Conservation (phyloP, 2,888 invertebrate genomes). For the Leptinotarsa juncta region DNA sequence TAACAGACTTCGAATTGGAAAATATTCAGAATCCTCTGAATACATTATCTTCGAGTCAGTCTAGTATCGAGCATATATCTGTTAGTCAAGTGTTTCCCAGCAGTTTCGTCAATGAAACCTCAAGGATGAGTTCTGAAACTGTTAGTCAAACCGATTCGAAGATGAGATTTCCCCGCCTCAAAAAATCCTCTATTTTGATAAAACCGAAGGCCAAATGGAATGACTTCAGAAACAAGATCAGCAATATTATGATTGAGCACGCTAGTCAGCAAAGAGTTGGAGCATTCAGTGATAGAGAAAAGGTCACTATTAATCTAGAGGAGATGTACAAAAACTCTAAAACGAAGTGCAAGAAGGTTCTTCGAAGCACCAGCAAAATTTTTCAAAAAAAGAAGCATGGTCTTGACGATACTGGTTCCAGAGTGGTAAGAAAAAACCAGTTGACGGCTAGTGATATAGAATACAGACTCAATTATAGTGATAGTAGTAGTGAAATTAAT, state of each 20-base stretch:
- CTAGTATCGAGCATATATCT: conserved; percentile 63
- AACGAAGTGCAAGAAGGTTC: conserved; percentile 61
- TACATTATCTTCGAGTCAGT: conserved; percentile 51
- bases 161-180: conserved; percentile 56
- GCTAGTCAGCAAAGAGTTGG: conserved; percentile 62
- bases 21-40: conserved; percentile 42
- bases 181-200: conserved; percentile 52
- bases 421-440: conserved; percentile 44
- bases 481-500: conserved; percentile 26
- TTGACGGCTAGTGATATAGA: conserved; percentile 57
- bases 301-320: conserved; percentile 59
- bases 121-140: conserved; percentile 42
- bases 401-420: conserved; percentile 50
- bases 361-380: conserved; percentile 60
- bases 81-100: conserved; percentile 57
- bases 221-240: conserved; percentile 60
- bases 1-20: conserved; percentile 61
- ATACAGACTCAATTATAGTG: conserved; percentile 54
- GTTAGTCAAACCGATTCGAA: conserved; percentile 57
- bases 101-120: conserved; percentile 22
- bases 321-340: conserved; percentile 64
- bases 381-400: conserved; percentile 55
- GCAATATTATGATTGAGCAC: conserved; percentile 60
- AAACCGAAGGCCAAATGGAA: conserved; percentile 61
- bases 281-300: conserved; percentile 60